Base-by-base conservation (phyloP, 2,797 vertebrate species). In the Hippoglossus hippoglossus region DNA sequence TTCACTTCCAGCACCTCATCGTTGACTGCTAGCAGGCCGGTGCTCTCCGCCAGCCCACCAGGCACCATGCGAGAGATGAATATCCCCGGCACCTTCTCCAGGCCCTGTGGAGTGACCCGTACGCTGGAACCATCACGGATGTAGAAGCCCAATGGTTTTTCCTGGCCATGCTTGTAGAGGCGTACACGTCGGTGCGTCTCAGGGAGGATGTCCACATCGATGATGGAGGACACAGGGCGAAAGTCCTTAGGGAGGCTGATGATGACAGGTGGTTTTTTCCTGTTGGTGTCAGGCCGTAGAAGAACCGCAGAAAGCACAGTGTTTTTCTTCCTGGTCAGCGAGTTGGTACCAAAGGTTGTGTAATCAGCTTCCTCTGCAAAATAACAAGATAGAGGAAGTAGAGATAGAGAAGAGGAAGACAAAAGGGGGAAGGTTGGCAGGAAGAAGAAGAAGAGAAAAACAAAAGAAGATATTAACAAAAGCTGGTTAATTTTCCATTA, bases 1-100 rank as follows among this genome's bases (percentile, higher is more conserved):
- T 99, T 99, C 15, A 99, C 98, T 87, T 99, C 98, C 75, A 99
- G 91, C 6, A 99, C 98, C 87, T 99, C 98, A 0, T 99, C 98
- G 0, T 99, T 99, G 21, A 99, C 98, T 0, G 98, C 98, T 63
- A 99, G 86, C 21, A 99, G 93, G 22, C 98, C 98, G 0, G 98
- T 99, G 94, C 98, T 97, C 77, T 99, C 97, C 0, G 98, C 98
- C 82, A 99, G 92, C 0, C 98, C 98, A 0, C 98, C 98, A 0
- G 97, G 98, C 28, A 99, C 98, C 53, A 99, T 95, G 50, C 98
- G 94, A 2, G 98, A 99, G 68, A 99, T 99, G 81, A 99, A 99
- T 60, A 99, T 98, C 1, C 96, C 98, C 0, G 97, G 98, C 12
- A 98, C 96, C 77, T 99, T 99, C 94, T 99, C 97, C 21, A 99